Base-by-base conservation (phyloP, 2,797 vertebrate genomes). In the Artibeus lituratus region DNA sequence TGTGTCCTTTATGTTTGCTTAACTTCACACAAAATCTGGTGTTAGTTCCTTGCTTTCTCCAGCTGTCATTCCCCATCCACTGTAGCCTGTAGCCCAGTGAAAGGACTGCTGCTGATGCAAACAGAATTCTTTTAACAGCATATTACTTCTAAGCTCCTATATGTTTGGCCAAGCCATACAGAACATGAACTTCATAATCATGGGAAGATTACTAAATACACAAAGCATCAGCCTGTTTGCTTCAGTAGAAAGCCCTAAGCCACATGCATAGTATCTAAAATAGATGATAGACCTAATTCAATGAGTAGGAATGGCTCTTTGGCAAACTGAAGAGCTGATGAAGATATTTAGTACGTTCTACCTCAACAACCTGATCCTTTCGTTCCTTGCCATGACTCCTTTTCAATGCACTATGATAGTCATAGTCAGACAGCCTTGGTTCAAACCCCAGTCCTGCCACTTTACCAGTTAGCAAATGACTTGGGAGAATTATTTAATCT, bases 1-100 rank as follows among this genome's bases (percentile, higher is more conserved):
- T 94, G 12, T 81, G n/a, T 67, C 83, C 59, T 62, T 78, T 78
- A 18, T 62, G 26, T 90, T 90, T 96, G 74, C 78, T 95, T 94
- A 69, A 80, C 35, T 85, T 94, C 57, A 89, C 22, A 32, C 26
- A 76, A 62, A 94, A 72, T 57, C 74, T 32, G 29, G 19, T 77
- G 57, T 72, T 88, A 35, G 74, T 87, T 86, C 44, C 90, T 90
- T 67, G 44, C 42, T 59, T 77, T 85, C 73, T 91, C 22, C 24
- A 42, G 32, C 44, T 39, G 5, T 53, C 67, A 39, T 62, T 35
- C 70, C 32, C 42, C 15, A 35, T 29, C 59, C 65, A 39, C 24
- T 49, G 9, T 1, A 91, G n/a, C 10, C 53, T 16, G 14, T 32
- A 82, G 6, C 32, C 67, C 32, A n/a, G 84, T 51, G 37, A 76